Evolutionary conservation across 30 jellyfish, hydroid and myxozoan genomes (phyloP), one percentile per base, ranked within the genome.

Genomic region (Cassiopea andromeda): DNA sequence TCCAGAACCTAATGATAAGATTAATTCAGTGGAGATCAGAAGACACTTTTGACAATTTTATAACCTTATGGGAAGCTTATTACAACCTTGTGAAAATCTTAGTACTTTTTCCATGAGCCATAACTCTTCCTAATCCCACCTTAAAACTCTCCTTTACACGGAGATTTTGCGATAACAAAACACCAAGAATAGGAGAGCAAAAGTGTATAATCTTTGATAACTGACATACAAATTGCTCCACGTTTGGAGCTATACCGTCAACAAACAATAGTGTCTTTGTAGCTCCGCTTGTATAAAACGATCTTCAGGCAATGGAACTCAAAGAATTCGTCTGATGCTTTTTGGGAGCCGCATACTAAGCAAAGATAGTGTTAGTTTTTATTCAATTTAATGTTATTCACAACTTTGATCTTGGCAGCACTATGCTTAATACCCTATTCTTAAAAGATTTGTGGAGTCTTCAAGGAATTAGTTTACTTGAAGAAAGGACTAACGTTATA

Each of bases 311-410:
- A 45, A 57, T 60, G 8, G 71, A 16, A 79, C 68, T 64, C 73
- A 7, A 5, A 83, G 77, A 70, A 48, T 69, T 49, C 66, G 44
- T 54, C 70, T 48, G 70, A 58, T 73, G 38, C 47, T 70, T 50
- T 46, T 71, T 46, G 14, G 46, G 75, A 47, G 14, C 84, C 91
- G 84, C 91, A 60, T 73, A 77, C 91, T 70, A 83, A 77, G 91
- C 76, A 84, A 15, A 83, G 19, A 61, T 66, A 84, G 46, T 83
- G 78, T 49, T 57, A 16, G 9, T 49, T 17, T 68, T 83, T 69
- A 78, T 71, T 48, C 16, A n/a, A 19, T 82, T 10, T 83, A 83
- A 83, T 83, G 85, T 69, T 83, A 57, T 83, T 83, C 70, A 84
- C 85, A 48, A 68, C 80, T 38, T 83, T 47, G 78, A 83, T 69